Evolutionary conservation across 2,797 vertebrate species (phyloP).

Genomic region (Rhabdophis nuchalis): DNA sequence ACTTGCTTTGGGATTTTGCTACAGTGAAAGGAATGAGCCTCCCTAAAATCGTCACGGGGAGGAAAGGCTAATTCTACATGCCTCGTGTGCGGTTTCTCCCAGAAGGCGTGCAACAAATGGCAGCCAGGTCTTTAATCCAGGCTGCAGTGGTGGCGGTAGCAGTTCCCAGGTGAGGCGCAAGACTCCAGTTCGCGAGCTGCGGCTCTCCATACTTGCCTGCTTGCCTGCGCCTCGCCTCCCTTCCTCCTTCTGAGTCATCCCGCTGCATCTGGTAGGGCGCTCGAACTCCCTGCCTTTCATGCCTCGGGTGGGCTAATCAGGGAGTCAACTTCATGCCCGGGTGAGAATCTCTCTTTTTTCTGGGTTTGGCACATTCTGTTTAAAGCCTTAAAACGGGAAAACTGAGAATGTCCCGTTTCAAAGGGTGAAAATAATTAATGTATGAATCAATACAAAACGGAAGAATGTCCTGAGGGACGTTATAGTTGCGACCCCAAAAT

Average conservation of each 20-base stretch:
- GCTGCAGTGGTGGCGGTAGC: slow-evolving; percentile 17
- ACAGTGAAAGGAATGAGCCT: slow-evolving; percentile 23
- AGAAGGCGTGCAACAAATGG: slow-evolving; percentile 33
- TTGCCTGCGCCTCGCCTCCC: slow-evolving; percentile 3
- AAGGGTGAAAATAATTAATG: too few relatives aligned
- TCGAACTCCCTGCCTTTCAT: not conserved
- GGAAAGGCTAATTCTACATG: slow-evolving; percentile 12
- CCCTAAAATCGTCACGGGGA: not conserved
- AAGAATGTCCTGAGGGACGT: not conserved
- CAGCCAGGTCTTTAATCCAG: slow-evolving; percentile 9
- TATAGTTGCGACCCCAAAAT: not conserved
- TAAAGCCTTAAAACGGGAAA: not conserved
- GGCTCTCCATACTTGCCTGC: slow-evolving; percentile 7
- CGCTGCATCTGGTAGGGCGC: not conserved
- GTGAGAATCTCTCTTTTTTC: not conserved
- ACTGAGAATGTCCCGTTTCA: not conserved
- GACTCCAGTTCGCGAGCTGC: slow-evolving; percentile 2
- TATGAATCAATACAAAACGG: not conserved
- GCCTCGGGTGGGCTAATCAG: not conserved
- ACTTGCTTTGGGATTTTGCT: slow-evolving; percentile 43
- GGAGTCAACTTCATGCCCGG: not conserved
- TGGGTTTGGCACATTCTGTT: not conserved
- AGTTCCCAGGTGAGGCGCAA: slow-evolving; percentile 47
- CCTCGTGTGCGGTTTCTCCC: not conserved
- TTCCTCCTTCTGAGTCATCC: not conserved